These are phyloP conservation scores for Rotaria sp. DNA, from an alignment of 2,888 invertebrate species.

Conservation along the genomic window DNA sequence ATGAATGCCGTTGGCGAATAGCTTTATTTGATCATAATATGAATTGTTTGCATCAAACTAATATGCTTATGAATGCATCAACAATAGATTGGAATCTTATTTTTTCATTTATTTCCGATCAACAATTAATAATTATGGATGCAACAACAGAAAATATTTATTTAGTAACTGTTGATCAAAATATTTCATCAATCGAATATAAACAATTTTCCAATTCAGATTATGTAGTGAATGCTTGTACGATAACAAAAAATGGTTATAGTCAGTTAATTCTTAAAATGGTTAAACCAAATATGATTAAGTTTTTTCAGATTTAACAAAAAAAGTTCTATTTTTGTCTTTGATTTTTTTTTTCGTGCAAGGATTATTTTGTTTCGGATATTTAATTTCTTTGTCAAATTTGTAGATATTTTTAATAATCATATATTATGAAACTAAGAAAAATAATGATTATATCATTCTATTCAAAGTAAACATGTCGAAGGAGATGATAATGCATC, in stretches of 20 bases:
- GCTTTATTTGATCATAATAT: background rate
- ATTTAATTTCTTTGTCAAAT: too few species aligned
- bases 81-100: background rate
- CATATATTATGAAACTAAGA: too few species aligned
- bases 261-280: constrained; percentile 2
- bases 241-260: background rate
- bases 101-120: background rate
- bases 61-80: background rate
- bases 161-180: background rate
- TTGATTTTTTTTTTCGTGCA: too few species aligned
- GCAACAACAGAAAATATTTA: background rate
- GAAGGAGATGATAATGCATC: too few species aligned
- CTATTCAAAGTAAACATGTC: too few species aligned
- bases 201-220: background rate
- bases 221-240: background rate
- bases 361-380: too few species aligned
- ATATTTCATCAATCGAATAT: background rate
- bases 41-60: background rate
- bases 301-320: background rate
- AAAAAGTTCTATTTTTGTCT: background rate
- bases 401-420: too few species aligned
- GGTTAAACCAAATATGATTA: background rate
- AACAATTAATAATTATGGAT: background rate
- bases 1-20: background rate
- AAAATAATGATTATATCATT: too few species aligned